Percentiles rank a stretch among this genome's conserved stretches.
phyloP scores from a whole-genome alignment of 37 sponge, comb jelly and placozoan species.

The Halichondria panicea region DNA sequence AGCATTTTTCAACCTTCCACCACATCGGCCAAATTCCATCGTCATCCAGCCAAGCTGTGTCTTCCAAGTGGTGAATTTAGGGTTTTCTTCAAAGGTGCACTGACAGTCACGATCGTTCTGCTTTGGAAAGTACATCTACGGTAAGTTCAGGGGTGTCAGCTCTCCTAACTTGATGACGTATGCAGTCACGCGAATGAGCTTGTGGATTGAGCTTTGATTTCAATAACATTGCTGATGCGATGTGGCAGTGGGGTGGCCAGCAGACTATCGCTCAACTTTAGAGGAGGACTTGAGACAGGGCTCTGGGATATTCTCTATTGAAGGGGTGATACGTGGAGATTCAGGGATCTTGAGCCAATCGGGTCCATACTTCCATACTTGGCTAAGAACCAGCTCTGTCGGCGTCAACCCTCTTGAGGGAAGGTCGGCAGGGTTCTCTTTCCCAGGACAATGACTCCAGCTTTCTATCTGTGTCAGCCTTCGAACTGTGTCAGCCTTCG shows the following conservation, averaged over 20 bases:
- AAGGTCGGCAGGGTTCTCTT: conserved; percentile 9
- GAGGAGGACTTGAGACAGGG: neutral
- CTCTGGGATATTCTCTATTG: conserved; percentile 1
- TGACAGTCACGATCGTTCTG: conserved; percentile 11
- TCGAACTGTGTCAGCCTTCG: neutral
- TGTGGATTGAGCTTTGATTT: neutral
- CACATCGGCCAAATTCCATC: conserved; percentile 28
- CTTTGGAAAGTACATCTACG: neutral
- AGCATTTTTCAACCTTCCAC: conserved; percentile 30
- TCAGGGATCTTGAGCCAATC: neutral
- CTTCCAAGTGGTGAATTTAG: conserved; percentile 1
- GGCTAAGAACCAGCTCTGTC: conserved; percentile 1
- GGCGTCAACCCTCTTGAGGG: conserved; percentile 12
- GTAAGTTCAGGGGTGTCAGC: neutral
- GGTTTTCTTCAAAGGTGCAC: neutral
- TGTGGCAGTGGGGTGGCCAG: neutral
- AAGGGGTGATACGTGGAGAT: neutral
- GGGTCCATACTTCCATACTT: conserved; percentile 27
- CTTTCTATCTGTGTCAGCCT: neutral
- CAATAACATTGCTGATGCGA: neutral
- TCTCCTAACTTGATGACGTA: conserved; percentile 1
- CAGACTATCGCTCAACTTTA: neutral
- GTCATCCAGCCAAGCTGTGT: conserved; percentile 12
- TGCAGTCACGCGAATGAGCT: conserved; percentile 28
- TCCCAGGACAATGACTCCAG: conserved; percentile 37